These are phyloP conservation scores for Nothura maculosa DNA, from an alignment of 2,797 vertebrate genomes.

Conservation along the genomic window DNA sequence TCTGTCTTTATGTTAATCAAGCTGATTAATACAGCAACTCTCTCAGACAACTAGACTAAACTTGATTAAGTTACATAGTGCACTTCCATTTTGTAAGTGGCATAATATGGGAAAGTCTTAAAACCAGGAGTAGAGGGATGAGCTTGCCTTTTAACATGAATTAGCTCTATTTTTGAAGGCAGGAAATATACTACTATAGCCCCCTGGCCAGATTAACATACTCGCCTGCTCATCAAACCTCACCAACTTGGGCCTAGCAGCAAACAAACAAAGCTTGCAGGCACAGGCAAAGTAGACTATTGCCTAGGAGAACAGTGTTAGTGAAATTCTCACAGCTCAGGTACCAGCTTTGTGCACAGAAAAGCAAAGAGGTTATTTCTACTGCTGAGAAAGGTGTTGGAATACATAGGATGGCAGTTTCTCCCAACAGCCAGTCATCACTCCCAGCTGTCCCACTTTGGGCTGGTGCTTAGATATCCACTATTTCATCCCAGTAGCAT, in stretches of 20 bases:
- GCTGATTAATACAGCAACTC: background rate
- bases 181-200: background rate
- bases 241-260: background rate
- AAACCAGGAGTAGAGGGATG: background rate
- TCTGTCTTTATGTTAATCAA: background rate
- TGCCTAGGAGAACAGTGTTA: too few species aligned
- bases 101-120: too few species aligned
- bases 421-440: background rate
- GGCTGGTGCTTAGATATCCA: background rate
- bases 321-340: background rate
- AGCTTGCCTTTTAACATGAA: background rate
- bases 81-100: background rate
- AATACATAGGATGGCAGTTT: background rate
- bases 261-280: background rate
- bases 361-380: background rate
- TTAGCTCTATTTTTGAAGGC: background rate
- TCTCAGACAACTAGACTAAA: background rate
- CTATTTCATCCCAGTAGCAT: background rate
- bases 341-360: background rate
- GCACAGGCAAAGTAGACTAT: background rate
- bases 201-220: background rate
- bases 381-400: rapidly evolving
- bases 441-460: background rate
- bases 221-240: background rate
- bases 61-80: background rate